These are phyloP conservation scores for Bellardia bayeri DNA, from an alignment of 2,888 invertebrate species.

Conservation along the genomic window DNA sequence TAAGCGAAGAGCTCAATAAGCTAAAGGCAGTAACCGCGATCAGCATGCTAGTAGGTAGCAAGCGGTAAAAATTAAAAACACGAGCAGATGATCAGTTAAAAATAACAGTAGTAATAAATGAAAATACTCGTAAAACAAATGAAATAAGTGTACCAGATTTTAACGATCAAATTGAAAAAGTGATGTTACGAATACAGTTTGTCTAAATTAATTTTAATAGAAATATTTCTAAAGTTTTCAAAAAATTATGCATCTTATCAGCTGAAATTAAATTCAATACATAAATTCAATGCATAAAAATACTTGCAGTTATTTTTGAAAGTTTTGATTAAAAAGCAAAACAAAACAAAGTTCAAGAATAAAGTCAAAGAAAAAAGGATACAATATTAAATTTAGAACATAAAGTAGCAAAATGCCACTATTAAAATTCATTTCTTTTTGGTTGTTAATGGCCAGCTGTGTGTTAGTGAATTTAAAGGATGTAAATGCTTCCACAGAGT, in stretches of 20 bases:
- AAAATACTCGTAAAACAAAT: constrained; percentile 40
- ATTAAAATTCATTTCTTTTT: constrained; percentile 12
- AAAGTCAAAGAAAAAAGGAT: constrained; percentile 30
- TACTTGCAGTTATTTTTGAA: constrained; percentile 22
- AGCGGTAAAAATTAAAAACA: constrained; percentile 53
- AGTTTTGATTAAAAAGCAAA: constrained; percentile 13
- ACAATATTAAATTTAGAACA: constrained; percentile 3
- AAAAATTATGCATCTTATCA: constrained; percentile 44
- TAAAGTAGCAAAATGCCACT: constrained; percentile 39
- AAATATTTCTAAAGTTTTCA: background rate
- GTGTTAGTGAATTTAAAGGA: constrained; percentile 27
- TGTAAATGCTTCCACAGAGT: constrained; percentile 79
- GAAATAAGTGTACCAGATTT: constrained; percentile 57
- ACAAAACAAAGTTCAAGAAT: constrained; percentile 41
- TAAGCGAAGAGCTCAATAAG: constrained; percentile 62
- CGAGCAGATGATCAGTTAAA: constrained; percentile 57
- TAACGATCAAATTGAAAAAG: constrained; percentile 44
- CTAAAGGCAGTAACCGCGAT: constrained; percentile 60
- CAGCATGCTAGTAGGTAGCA: constrained; percentile 49
- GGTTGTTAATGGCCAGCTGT: constrained; percentile 2
- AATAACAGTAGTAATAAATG: constrained; percentile 47
- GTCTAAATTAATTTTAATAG: constrained; percentile 35
- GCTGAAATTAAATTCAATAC: background rate
- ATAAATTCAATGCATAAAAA: background rate
- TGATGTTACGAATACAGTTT: constrained; percentile 56